A percentile compares a stretch with the other conserved stretches of the same genome.
Evolutionary conservation across 1,140 invertebrate species (phyloP).

Genomic region (Polypedilum vanderplanki): DNA sequence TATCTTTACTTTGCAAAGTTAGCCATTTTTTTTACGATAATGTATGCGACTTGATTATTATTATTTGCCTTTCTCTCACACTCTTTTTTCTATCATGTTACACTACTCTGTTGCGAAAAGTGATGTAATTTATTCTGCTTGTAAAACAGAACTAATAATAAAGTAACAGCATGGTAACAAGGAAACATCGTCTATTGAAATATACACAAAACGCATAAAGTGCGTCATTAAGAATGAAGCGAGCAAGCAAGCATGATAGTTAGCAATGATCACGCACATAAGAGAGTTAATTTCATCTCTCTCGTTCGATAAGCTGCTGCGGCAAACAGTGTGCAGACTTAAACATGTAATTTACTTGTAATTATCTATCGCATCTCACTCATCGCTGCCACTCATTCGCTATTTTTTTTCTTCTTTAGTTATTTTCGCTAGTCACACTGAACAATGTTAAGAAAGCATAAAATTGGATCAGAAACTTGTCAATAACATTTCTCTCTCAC

Average conservation of each 20-base stretch:
- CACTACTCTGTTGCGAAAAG: too few relatives aligned
- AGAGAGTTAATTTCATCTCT: constrained; percentile 10
- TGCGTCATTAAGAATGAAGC: constrained; percentile 3
- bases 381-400: background rate
- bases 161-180: background rate
- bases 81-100: background rate
- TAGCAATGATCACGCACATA: background rate
- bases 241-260: background rate
- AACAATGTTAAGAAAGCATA: background rate
- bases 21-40: background rate
- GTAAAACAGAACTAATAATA: background rate
- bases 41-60: constrained; percentile 13
- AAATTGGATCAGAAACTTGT: constrained; percentile 18
- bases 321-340: background rate
- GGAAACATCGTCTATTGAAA: background rate
- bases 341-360: constrained; percentile 3
- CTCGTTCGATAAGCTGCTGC: background rate
- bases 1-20: too few relatives aligned
- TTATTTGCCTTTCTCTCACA: background rate
- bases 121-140: background rate
- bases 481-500: background rate
- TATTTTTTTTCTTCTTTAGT: background rate
- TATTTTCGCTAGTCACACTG: background rate
- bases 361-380: constrained; percentile 12
- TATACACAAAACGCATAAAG: constrained; percentile 1